Conservation (phyloP, 2,797 vertebrate species). For the Hydrophis major region DNA sequence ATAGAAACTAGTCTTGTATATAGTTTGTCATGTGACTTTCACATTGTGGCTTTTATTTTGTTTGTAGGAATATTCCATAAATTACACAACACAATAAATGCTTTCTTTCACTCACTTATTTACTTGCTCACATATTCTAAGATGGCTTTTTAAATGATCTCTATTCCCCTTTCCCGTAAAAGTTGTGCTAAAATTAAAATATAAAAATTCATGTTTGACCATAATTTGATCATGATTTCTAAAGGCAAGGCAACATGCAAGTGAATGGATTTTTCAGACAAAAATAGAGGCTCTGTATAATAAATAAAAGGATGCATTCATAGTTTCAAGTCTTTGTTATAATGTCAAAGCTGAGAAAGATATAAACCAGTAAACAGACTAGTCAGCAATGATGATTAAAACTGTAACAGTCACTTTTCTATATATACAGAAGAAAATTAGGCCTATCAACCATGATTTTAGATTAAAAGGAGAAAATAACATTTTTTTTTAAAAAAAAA, state of each 20-base stretch:
- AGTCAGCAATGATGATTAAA: conserved; percentile 49
- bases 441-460: conserved; percentile 1
- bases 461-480: background rate
- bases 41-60: background rate
- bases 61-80: conserved; percentile 13
- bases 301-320: conserved; percentile 74
- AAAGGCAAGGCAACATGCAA: conserved; percentile 69
- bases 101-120: conserved; percentile 64
- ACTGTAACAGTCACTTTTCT: conserved; percentile 20
- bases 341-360: conserved; percentile 62
- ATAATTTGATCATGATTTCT: conserved; percentile 64
- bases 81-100: conserved; percentile 74
- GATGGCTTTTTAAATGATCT: conserved; percentile 75
- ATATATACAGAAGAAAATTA: conserved; percentile 25
- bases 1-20: background rate
- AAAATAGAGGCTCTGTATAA: conserved; percentile 70
- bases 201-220: conserved; percentile 71
- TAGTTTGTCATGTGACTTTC: background rate
- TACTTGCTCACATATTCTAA: conserved; percentile 68
- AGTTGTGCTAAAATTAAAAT: conserved; percentile 76
- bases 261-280: conserved; percentile 63
- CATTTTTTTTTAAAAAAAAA: conserved; percentile 2
- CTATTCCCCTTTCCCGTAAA: conserved; percentile 73
- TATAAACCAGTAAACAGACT: conserved; percentile 67
- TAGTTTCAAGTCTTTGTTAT: conserved; percentile 64